A percentile compares a stretch with the other conserved stretches of the same genome.
phyloP scores from a whole-genome alignment of 2,113 vertebrate species.

The human region GRCh38 chr14:81713001-81713500 shows the following conservation, averaged over 20 bases:
- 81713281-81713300: neutral
- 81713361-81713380: neutral
- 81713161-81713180: slow-evolving; percentile 28
- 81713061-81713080: neutral
- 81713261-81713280: neutral
- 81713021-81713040: neutral
- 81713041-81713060: neutral
- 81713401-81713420: neutral
- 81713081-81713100: neutral
- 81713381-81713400: neutral
- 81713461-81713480: neutral
- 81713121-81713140: neutral
- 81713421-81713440: neutral
- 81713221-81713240: slow-evolving; percentile 36
- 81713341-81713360: neutral
- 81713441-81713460: neutral
- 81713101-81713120: neutral
- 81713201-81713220: slow-evolving; percentile 49
- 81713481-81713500: neutral
- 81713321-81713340: neutral
- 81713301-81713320: neutral
- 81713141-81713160: neutral
- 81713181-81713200: neutral
- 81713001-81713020: neutral
- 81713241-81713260: neutral